A percentile compares a stretch with the other conserved stretches of the same genome.
Conservation (phyloP, 2,888 invertebrate species). For the Frankliniella intonsa region DNA sequence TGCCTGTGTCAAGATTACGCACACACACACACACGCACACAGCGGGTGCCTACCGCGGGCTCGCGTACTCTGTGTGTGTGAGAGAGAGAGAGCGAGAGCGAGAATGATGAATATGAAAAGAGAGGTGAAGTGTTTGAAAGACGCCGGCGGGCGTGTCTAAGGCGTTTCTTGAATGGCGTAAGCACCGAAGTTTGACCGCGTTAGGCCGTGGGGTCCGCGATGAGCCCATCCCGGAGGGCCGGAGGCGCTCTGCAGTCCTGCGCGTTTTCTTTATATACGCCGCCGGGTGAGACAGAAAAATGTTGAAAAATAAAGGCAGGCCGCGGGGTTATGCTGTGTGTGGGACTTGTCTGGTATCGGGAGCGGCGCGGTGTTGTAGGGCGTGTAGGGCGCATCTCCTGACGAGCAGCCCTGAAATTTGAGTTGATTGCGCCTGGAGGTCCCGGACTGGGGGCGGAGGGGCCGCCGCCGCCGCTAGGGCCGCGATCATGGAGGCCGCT, state of each 20-base stretch:
- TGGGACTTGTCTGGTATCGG: too few species aligned
- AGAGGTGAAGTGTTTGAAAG: not conserved
- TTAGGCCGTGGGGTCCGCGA: too few species aligned
- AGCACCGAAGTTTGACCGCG: not conserved
- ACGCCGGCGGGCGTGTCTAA: not conserved
- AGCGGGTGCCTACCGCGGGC: not conserved
- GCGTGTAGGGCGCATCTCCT: not conserved
- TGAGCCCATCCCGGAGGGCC: too few species aligned
- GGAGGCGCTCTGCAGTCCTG: too few species aligned
- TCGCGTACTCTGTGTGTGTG: too few species aligned
- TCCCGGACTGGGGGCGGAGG: not conserved
- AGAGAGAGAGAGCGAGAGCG: too few species aligned
- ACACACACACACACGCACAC: not conserved
- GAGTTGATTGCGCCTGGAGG: not conserved
- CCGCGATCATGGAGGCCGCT: not conserved
- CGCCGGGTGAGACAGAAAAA: too few species aligned
- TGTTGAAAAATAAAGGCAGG: too few species aligned
- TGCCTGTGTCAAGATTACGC: slow-evolving; percentile 13
- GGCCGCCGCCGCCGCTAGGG: too few species aligned
- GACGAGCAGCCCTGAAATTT: slow-evolving; percentile 15
- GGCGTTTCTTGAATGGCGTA: not conserved
- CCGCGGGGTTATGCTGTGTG: too few species aligned
- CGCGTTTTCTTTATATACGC: too few species aligned
- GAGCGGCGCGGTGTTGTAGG: not conserved
- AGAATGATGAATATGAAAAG: too few species aligned